These are phyloP conservation scores for Cranoglanis bouderius DNA, from an alignment of 2,113 vertebrate genomes.

Conservation along the genomic window DNA sequence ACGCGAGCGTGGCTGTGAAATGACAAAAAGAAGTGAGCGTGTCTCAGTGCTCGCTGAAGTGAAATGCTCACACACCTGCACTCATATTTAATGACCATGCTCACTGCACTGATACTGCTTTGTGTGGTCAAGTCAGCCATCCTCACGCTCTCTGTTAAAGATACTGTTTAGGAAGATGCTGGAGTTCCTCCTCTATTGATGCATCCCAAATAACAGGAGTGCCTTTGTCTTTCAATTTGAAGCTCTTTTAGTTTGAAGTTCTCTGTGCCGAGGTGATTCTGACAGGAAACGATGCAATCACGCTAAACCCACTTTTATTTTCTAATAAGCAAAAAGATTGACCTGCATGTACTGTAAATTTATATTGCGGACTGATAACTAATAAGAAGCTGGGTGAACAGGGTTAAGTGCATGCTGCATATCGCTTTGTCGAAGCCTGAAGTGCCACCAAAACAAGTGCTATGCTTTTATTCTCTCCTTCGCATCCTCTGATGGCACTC, in stretches of 20 bases:
- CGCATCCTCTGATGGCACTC: conserved; percentile 58
- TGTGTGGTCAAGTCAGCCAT: background rate
- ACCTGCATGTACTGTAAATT: background rate
- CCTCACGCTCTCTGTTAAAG: background rate
- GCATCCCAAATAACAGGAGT: background rate
- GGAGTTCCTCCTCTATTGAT: background rate
- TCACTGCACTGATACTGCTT: background rate
- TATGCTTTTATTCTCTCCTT: conserved; percentile 63
- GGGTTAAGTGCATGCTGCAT: conserved; percentile 15
- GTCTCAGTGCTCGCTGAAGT: background rate
- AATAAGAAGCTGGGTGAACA: background rate
- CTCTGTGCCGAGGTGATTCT: background rate
- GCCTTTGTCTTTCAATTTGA: background rate
- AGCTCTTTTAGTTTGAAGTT: background rate
- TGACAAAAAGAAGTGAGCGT: no score
- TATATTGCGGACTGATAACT: background rate
- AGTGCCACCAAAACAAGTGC: conserved; percentile 62
- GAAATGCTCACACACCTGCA: background rate
- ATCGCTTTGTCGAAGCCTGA: conserved; percentile 48
- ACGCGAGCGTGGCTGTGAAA: no score
- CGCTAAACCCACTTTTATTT: background rate
- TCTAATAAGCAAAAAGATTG: background rate
- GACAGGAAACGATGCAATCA: background rate
- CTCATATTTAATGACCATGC: background rate
- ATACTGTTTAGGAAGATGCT: background rate